Conservation (phyloP, 2,888 invertebrate genomes). For the Magallana nippona region DNA sequence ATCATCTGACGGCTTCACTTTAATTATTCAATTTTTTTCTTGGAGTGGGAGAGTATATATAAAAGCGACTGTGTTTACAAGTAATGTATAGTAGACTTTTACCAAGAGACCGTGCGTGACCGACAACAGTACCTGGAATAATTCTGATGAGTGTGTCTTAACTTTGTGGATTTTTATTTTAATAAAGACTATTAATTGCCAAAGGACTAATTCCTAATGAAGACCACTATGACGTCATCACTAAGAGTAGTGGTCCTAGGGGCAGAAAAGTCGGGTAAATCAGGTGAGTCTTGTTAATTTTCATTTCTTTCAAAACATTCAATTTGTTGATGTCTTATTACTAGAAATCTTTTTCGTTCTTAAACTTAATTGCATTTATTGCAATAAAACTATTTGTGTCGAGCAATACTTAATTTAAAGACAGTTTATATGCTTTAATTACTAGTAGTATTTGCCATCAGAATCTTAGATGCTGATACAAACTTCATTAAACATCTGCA, state of each 20-base stretch:
- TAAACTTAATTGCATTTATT: too few species aligned
- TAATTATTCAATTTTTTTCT: background rate
- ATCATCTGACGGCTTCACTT: background rate
- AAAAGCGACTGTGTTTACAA: background rate
- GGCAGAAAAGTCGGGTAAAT: slow-evolving; percentile 65
- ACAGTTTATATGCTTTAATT: too few species aligned
- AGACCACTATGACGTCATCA: slow-evolving; percentile 52
- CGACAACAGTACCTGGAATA: too few species aligned
- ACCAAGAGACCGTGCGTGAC: background rate
- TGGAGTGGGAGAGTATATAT: background rate
- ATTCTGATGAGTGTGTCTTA: too few species aligned
- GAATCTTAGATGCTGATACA: too few species aligned
- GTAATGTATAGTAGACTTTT: background rate
- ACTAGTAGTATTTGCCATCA: too few species aligned
- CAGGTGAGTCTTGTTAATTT: slow-evolving; percentile 60
- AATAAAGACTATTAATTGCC: background rate
- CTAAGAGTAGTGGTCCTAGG: slow-evolving; percentile 66
- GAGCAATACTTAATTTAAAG: too few species aligned
- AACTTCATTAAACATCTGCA: too few species aligned
- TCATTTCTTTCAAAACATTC: background rate
- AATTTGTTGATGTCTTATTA: background rate
- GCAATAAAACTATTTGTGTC: too few species aligned
- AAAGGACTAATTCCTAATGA: slow-evolving; percentile 31
- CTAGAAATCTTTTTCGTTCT: background rate
- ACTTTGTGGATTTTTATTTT: too few species aligned